Percentiles rank a stretch among this genome's conserved stretches.
Conservation (phyloP, 2,113 vertebrate species). For the Pimephales promelas region DNA sequence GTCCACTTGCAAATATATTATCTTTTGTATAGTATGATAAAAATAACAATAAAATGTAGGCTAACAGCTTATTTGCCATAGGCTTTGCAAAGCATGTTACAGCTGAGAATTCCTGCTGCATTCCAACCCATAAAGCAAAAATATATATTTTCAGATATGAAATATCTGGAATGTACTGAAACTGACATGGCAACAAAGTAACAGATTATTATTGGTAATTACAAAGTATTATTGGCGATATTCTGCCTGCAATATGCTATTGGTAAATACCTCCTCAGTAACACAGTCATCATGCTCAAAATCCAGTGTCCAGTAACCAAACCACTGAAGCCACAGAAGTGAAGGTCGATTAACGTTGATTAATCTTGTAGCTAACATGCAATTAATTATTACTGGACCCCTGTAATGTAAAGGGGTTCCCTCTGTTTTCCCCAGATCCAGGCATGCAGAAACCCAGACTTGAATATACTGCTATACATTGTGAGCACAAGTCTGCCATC, state of each 20-base stretch:
- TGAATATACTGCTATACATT: background rate
- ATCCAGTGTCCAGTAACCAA: conserved; percentile 15
- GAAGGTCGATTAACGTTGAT: conserved; percentile 17
- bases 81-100: background rate
- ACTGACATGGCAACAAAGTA: background rate
- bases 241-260: background rate
- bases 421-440: background rate
- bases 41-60: background rate
- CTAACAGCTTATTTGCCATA: too few species aligned
- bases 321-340: conserved; percentile 10
- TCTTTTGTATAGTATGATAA: background rate
- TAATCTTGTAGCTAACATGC: background rate
- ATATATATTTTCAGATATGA: background rate
- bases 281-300: conserved; percentile 10
- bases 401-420: background rate
- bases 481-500: background rate
- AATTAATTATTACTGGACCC: background rate
- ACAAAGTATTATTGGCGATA: background rate
- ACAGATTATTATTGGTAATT: too few species aligned
- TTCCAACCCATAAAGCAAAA: background rate
- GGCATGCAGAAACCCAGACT: background rate
- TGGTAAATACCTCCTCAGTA: conserved; percentile 1
- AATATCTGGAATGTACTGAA: background rate
- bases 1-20: background rate
- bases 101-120: background rate